Conservation (phyloP, 2,888 invertebrate genomes). For the Polyommatus iphigenia region DNA sequence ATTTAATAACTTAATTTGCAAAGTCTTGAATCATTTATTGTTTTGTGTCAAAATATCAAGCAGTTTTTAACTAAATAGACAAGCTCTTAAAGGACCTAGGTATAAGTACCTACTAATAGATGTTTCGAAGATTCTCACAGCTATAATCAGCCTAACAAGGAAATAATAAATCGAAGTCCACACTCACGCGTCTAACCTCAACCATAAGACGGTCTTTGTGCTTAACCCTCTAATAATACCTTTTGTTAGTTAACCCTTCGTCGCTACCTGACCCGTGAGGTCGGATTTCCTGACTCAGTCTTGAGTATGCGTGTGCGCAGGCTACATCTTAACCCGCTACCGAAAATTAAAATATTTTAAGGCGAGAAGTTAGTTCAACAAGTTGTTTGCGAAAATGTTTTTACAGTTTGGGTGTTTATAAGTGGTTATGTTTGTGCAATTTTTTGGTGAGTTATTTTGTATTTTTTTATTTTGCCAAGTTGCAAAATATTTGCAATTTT, state of each 20-base stretch:
- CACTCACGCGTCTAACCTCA: conserved; percentile 62
- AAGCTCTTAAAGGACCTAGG: background rate
- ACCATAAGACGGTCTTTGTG: conserved; percentile 62
- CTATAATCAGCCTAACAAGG: background rate
- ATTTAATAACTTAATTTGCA: too few species aligned
- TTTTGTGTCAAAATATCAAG: too few species aligned
- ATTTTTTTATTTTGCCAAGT: background rate
- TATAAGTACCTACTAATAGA: background rate
- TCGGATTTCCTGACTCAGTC: conserved; percentile 70
- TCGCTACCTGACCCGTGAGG: conserved; percentile 75
- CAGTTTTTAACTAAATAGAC: background rate
- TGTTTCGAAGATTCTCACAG: background rate
- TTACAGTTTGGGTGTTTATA: background rate
- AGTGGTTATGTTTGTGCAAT: background rate
- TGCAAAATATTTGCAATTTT: background rate
- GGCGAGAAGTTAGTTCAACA: background rate
- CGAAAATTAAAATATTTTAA: background rate
- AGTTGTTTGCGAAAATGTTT: background rate
- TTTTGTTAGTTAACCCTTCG: conserved; percentile 77
- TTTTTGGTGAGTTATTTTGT: background rate
- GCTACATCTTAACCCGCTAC: conserved; percentile 36
- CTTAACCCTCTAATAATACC: conserved; percentile 72
- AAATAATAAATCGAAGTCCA: conserved; percentile 44
- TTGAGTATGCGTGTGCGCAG: conserved; percentile 72
- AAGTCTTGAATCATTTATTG: too few species aligned